Evolutionary conservation across 2,888 invertebrate species (phyloP).

Genomic region (Bibio marci): DNA sequence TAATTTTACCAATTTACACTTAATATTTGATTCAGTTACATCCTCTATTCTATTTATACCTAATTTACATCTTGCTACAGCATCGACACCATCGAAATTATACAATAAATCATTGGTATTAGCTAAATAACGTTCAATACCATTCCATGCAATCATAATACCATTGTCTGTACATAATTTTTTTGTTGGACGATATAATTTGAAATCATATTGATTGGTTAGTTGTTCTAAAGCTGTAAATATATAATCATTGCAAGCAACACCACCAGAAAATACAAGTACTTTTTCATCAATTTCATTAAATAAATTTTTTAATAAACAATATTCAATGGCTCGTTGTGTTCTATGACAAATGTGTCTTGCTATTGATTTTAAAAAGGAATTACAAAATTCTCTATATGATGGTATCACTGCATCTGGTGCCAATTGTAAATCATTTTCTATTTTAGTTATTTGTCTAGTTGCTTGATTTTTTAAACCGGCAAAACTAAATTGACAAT

Average conservation of each 20-base stretch:
- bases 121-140: constrained; percentile 50
- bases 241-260: constrained; percentile 82
- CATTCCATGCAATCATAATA: constrained; percentile 98
- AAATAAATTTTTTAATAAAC: constrained; percentile 41
- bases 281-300: constrained; percentile 22
- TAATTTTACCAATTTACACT: constrained; percentile 25
- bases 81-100: constrained; percentile 1
- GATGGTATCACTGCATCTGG: constrained; percentile 58
- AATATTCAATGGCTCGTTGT: constrained; percentile 67
- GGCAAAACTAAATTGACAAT: constrained; percentile 86
- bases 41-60: constrained; percentile 15
- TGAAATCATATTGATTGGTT: constrained; percentile 44
- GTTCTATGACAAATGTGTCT: constrained; percentile 68
- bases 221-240: constrained; percentile 48
- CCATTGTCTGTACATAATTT: constrained; percentile 94
- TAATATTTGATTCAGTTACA: constrained; percentile 17
- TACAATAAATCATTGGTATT: constrained; percentile 15
- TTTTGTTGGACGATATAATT: constrained; percentile 59
- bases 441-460: constrained; percentile 37
- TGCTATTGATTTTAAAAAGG: constrained; percentile 54
- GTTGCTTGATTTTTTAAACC: constrained; percentile 53
- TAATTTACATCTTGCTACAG: constrained; percentile 18
- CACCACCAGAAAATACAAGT: constrained; percentile 75
- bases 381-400: constrained; percentile 69
- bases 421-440: constrained; percentile 37